Conservation (phyloP, 2,797 vertebrate species). For the Coilia nasus region DNA sequence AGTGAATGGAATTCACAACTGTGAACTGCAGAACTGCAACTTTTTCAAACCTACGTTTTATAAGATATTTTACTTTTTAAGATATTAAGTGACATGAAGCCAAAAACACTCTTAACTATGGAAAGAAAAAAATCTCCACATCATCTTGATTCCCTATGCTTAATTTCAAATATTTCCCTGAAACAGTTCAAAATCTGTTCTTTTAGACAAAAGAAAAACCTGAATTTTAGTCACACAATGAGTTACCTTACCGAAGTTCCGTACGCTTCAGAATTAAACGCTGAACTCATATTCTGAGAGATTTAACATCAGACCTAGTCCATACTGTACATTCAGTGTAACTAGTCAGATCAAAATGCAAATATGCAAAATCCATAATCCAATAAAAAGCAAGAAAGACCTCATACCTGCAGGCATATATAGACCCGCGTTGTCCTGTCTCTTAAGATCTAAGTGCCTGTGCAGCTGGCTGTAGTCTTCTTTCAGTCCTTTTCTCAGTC, state of each 20-base stretch:
- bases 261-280: not conserved
- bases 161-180: not conserved
- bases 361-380: not conserved
- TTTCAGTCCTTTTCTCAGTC: not conserved
- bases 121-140: not conserved
- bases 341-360: not conserved
- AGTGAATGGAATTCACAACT: not conserved
- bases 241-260: not conserved
- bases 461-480: constrained; percentile 25
- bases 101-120: not conserved
- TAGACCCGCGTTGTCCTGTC: constrained; percentile 22
- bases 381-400: not conserved
- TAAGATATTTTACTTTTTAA: not conserved
- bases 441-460: not conserved
- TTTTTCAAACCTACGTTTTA: too few species aligned
- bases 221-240: not conserved
- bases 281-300: not conserved
- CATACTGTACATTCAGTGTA: not conserved
- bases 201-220: not conserved
- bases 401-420: constrained; percentile 46
- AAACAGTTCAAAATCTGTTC: not conserved
- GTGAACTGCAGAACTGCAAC: not conserved
- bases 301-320: not conserved
- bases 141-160: not conserved
- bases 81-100: not conserved